Percentiles rank a stretch among this genome's conserved stretches.
These are phyloP conservation scores for Rapana venosa DNA, from an alignment of 2,888 invertebrate species.

Conservation along the genomic window DNA sequence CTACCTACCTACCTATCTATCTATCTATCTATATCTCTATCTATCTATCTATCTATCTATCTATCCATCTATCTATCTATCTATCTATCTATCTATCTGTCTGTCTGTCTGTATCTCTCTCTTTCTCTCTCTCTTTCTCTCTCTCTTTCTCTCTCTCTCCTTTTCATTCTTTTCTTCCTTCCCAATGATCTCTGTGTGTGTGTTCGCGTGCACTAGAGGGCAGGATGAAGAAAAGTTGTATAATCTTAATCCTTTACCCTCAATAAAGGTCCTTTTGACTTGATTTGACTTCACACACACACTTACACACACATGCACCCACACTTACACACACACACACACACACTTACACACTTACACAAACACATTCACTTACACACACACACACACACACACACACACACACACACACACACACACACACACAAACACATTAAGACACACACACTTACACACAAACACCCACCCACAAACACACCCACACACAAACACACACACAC, in stretches of 20 bases:
- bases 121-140: not conserved
- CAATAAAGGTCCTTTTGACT: not conserved
- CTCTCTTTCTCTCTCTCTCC: not conserved
- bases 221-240: no score
- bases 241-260: no score
- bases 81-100: no score
- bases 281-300: no score
- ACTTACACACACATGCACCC: not conserved
- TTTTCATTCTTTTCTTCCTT: not conserved
- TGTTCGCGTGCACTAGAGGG: no score
- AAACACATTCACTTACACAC: not conserved
- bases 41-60: no score
- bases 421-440: not conserved
- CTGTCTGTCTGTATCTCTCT: not conserved
- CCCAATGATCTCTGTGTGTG: no score
- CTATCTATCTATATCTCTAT: no score
- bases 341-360: not conserved
- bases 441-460: no score
- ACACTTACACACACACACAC: not conserved
- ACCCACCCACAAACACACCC: no score
- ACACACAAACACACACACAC: not conserved
- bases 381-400: conserved; percentile 1
- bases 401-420: conserved; percentile 1
- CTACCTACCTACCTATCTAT: no score
- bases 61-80: no score